Evolutionary conservation across 2,888 invertebrate species (phyloP).

Genomic region (Drosophila setosimentum): DNA sequence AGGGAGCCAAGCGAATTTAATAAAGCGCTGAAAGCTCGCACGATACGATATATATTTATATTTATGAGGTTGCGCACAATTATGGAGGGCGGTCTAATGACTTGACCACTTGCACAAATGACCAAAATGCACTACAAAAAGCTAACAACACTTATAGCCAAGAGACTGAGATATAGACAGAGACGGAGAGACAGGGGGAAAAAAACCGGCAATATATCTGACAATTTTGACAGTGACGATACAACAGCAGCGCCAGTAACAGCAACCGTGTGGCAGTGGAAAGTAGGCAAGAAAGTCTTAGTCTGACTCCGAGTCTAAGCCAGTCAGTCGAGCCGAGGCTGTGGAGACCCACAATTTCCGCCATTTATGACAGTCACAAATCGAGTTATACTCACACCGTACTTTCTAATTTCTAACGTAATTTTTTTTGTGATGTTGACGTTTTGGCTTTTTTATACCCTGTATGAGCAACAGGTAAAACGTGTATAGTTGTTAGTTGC

Average conservation of each 20-base stretch:
- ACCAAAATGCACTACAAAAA: constrained; percentile 53
- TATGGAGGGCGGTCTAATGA: constrained; percentile 66
- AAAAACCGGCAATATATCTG: constrained; percentile 44
- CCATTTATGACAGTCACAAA: constrained; percentile 82
- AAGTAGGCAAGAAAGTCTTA: constrained; percentile 73
- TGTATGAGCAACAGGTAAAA: constrained; percentile 14
- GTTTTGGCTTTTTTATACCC: constrained; percentile 54
- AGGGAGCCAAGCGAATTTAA: constrained; percentile 53
- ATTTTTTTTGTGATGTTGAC: constrained; percentile 35
- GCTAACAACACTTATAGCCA: constrained; percentile 69
- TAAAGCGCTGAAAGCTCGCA: constrained; percentile 36
- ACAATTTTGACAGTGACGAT: constrained; percentile 36
- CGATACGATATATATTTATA: neutral
- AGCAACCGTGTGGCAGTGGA: constrained; percentile 54
- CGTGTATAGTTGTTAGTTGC: constrained; percentile 2
- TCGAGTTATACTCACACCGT: constrained; percentile 82
- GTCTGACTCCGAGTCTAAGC: constrained; percentile 12
- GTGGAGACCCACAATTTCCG: constrained; percentile 81
- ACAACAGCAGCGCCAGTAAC: constrained; percentile 48
- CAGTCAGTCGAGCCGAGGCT: constrained; percentile 40
- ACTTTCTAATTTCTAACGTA: constrained; percentile 81
- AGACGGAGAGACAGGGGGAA: neutral
- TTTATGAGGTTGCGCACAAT: constrained; percentile 40
- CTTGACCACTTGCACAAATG: constrained; percentile 56
- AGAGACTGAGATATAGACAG: neutral